These are phyloP conservation scores for Brachionus manjavacas DNA, from an alignment of 1,140 invertebrate species.

Conservation along the genomic window DNA sequence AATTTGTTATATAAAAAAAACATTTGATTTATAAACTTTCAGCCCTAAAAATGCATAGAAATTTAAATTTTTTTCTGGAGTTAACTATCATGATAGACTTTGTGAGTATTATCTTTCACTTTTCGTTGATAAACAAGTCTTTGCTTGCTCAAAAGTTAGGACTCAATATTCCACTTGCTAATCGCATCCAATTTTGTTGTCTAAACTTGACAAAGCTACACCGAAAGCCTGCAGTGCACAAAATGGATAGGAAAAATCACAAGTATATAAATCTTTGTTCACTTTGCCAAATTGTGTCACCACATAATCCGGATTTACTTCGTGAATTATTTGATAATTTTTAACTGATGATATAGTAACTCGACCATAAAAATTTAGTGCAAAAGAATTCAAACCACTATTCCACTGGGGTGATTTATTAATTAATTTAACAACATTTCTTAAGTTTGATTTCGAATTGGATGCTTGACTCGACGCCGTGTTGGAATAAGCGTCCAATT, in stretches of 20 bases:
- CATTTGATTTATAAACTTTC: too few relatives aligned
- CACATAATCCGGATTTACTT: slow-evolving; percentile 17
- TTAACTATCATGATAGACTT: background rate
- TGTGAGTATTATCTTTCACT: background rate
- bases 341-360: slow-evolving; percentile 32
- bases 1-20: too few relatives aligned
- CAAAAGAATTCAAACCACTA: slow-evolving; percentile 14
- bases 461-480: background rate
- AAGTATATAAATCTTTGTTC: slow-evolving; percentile 41
- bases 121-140: background rate
- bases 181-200: slow-evolving; percentile 30
- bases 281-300: slow-evolving; percentile 40
- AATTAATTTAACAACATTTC: slow-evolving; percentile 35
- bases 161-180: background rate
- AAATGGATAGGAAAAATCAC: slow-evolving; percentile 39
- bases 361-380: slow-evolving; percentile 36
- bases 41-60: background rate
- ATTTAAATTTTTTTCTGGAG: background rate
- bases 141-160: background rate
- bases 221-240: slow-evolving; percentile 37
- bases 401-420: slow-evolving; percentile 41
- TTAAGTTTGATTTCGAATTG: background rate
- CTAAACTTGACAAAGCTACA: slow-evolving; percentile 14
- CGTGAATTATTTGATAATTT: slow-evolving; percentile 39
- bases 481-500: background rate